Evolutionary conservation across 1,140 invertebrate genomes (phyloP).

Genomic region (Portunus trituberculatus): DNA sequence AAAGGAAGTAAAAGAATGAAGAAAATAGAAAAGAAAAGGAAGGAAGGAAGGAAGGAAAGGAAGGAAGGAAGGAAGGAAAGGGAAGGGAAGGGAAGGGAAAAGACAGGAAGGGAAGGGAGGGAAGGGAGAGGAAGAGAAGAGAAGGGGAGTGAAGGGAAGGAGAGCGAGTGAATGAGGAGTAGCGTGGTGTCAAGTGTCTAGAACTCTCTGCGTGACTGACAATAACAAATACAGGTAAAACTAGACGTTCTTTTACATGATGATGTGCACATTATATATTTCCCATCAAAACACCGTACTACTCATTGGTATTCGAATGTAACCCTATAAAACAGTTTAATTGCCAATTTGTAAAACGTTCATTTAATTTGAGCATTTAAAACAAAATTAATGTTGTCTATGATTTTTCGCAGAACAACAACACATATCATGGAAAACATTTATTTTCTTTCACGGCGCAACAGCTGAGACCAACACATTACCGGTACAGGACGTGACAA

Average conservation of each 20-base stretch:
- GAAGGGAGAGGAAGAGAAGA: neutral
- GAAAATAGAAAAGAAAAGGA: too few species aligned
- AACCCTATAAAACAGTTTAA: neutral
- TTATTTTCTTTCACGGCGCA: neutral
- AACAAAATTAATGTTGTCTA: neutral
- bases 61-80: neutral
- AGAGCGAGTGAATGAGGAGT: too few species aligned
- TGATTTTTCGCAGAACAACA: neutral
- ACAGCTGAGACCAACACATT: neutral
- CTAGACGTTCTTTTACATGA: too few species aligned
- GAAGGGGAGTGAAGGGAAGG: too few species aligned
- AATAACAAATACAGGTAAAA: too few species aligned
- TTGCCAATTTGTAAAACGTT: neutral
- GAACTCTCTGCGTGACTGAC: too few species aligned
- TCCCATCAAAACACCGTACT: neutral
- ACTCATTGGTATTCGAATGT: neutral
- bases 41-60: neutral
- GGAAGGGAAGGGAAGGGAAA: neutral
- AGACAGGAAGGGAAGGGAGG: too few species aligned
- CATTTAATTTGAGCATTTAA: neutral
- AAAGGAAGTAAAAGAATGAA: too few species aligned
- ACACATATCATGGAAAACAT: neutral
- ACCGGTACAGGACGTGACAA: too few species aligned
- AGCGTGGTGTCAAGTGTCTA: too few species aligned
- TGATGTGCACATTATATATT: too few species aligned